phyloP scores from a whole-genome alignment of 2,888 invertebrate genomes.

The Frankliniella intonsa region DNA sequence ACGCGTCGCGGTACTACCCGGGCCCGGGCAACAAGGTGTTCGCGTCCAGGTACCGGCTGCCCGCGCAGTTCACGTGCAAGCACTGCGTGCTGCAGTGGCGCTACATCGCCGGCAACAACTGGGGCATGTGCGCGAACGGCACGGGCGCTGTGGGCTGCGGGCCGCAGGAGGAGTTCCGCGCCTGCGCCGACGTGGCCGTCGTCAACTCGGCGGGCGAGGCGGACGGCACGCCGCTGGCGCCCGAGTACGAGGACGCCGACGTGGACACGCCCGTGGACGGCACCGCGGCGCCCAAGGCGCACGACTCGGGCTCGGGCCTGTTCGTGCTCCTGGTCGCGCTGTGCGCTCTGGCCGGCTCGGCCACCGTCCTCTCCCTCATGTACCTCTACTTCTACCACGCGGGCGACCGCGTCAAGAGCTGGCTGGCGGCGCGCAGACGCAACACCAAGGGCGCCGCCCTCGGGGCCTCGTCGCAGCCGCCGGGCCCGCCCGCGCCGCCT shows the following conservation, averaged over 20 bases:
- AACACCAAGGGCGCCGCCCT: conserved; percentile 31
- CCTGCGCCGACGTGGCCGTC: conserved; percentile 76
- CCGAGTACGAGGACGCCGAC: conserved; percentile 35
- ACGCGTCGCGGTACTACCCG: conserved; percentile 59
- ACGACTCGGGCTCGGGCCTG: conserved; percentile 46
- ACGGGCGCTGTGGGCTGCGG: conserved; percentile 80
- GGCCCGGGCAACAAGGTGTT: conserved; percentile 74
- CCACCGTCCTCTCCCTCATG: conserved; percentile 60
- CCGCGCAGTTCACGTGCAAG: conserved; percentile 62
- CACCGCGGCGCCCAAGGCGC: conserved; percentile 49
- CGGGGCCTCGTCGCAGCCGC: conserved; percentile 33
- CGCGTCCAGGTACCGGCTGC: conserved; percentile 65
- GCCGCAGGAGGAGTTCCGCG: conserved; percentile 81
- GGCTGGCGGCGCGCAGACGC: conserved; percentile 34
- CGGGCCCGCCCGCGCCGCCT: conserved; percentile 33
- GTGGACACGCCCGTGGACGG: conserved; percentile 45
- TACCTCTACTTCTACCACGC: conserved; percentile 74
- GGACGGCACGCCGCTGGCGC: conserved; percentile 39
- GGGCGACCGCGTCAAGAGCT: conserved; percentile 46
- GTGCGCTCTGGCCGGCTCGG: conserved; percentile 60
- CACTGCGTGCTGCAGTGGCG: conserved; percentile 87
- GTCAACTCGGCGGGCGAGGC: conserved; percentile 51
- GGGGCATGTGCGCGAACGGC: conserved; percentile 70
- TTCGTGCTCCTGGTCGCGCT: conserved; percentile 54
- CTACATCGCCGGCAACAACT: conserved; percentile 75